Evolutionary conservation across 2,888 invertebrate species (phyloP), one percentile per base, ranked within the genome.

Genomic region (Meganola albula): DNA sequence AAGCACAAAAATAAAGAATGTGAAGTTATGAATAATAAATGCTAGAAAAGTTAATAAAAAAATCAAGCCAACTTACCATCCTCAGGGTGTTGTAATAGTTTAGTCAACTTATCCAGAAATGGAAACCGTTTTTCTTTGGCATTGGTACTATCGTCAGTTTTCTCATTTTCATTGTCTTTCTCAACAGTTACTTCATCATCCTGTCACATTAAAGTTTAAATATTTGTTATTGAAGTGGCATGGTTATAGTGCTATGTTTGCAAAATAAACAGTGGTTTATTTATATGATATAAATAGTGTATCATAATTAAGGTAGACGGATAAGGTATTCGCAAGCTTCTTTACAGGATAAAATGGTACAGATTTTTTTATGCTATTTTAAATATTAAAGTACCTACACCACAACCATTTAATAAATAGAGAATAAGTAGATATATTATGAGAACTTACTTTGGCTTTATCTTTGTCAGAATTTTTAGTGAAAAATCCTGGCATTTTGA

Each of bases 401-500:
- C n/a, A n/a, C n/a, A n/a, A n/a, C n/a, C n/a, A n/a, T n/a, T n/a
- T n/a, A n/a, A n/a, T n/a, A n/a, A n/a, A n/a, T n/a, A n/a, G n/a
- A n/a, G n/a, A n/a, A n/a, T n/a, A n/a, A n/a, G n/a, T n/a, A n/a
- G n/a, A n/a, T n/a, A n/a, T n/a, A n/a, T n/a, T n/a, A n/a, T n/a
- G n/a, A n/a, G n/a, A n/a, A 16, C 20, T 44, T 78, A 91, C 92
- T 90, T 90, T 93, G 74, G 86, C 89, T 49, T 89, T 91, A 68
- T 92, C 92, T 64, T 90, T 91, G 44, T 93, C 92, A 51, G 91
- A 91, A 65, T 91, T 91, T 53, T 92, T 90, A 39, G 91, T 92
- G 60, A 94, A 94, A 78, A 94, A 94, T 9, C 94, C 94, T 3
- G 94, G 94, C 90, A 94, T 92, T 79, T 94, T 93, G 46, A 94